Evolutionary conservation across 1,140 invertebrate genomes (phyloP).

Genomic region (Temnothorax curvispinosus): DNA sequence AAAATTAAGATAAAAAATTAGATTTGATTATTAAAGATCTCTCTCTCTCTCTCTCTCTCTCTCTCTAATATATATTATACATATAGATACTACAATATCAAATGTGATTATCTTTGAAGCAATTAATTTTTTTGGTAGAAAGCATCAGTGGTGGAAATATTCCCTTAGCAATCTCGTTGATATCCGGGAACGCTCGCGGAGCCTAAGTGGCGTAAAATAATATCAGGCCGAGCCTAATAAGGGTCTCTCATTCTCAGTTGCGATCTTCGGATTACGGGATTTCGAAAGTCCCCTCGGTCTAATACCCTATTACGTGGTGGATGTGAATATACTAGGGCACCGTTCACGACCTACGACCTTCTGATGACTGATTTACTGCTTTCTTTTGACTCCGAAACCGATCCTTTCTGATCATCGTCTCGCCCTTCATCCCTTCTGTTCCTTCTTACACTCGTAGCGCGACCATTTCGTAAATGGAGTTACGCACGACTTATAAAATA

Average conservation of each 20-base stretch:
- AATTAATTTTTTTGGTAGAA: conserved; percentile 2
- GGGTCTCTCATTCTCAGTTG: conserved; percentile 62
- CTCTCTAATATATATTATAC: not conserved
- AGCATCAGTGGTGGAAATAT: not conserved
- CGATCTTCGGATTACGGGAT: conserved; percentile 37
- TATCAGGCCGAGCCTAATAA: conserved; percentile 65
- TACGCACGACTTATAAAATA: conserved; percentile 63
- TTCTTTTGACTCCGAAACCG: conserved; percentile 16
- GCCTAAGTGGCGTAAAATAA: conserved; percentile 48
- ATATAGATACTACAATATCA: not conserved
- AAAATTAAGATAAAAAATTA: not conserved
- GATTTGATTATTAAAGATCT: not conserved
- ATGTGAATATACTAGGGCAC: conserved; percentile 68
- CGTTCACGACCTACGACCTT: conserved; percentile 68
- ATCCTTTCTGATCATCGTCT: conserved; percentile 19
- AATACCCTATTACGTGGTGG: conserved; percentile 70
- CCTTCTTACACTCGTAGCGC: not conserved
- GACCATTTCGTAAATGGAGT: conserved; percentile 50
- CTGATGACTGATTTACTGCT: conserved; percentile 73
- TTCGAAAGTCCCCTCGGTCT: conserved; percentile 55
- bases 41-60: not conserved
- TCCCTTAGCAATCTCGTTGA: not conserved
- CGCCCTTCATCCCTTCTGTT: not conserved
- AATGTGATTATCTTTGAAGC: not conserved
- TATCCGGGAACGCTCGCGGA: not conserved